A percentile compares a stretch with the other conserved stretches of the same genome.
phyloP scores from a whole-genome alignment of 2,113 vertebrate species.

The Peucedramus taeniatus region DNA sequence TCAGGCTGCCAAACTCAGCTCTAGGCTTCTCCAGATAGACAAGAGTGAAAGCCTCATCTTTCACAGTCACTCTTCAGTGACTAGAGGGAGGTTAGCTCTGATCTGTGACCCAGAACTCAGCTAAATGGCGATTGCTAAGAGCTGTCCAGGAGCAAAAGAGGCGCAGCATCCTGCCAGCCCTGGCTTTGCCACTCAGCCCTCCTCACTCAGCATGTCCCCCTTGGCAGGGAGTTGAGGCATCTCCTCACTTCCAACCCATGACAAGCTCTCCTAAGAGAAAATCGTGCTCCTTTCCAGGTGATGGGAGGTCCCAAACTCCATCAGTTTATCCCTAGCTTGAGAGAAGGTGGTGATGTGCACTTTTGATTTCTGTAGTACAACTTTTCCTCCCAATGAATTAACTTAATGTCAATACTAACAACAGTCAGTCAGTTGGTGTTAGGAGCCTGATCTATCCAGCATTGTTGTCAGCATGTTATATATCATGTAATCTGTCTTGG shows the following conservation, averaged over 20 bases:
- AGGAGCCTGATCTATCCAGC: background rate
- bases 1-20: background rate
- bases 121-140: background rate
- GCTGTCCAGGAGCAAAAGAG: background rate
- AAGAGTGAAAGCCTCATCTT: background rate
- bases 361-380: background rate
- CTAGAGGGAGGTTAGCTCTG: background rate
- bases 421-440: background rate
- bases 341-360: background rate
- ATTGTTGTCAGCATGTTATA: conserved; percentile 2
- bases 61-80: background rate
- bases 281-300: accelerated
- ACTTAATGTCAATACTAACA: background rate
- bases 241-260: background rate
- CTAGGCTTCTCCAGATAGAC: background rate
- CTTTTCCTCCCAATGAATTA: background rate
- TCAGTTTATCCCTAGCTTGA: background rate
- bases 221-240: background rate
- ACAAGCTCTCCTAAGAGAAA: background rate
- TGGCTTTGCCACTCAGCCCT: background rate
- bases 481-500: background rate
- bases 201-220: background rate
- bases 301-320: background rate
- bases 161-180: background rate
- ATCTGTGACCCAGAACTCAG: background rate